Percentiles rank a stretch among this genome's conserved stretches.
Evolutionary conservation across 2,113 vertebrate species (phyloP).

Genomic region (Nicator chloris): DNA sequence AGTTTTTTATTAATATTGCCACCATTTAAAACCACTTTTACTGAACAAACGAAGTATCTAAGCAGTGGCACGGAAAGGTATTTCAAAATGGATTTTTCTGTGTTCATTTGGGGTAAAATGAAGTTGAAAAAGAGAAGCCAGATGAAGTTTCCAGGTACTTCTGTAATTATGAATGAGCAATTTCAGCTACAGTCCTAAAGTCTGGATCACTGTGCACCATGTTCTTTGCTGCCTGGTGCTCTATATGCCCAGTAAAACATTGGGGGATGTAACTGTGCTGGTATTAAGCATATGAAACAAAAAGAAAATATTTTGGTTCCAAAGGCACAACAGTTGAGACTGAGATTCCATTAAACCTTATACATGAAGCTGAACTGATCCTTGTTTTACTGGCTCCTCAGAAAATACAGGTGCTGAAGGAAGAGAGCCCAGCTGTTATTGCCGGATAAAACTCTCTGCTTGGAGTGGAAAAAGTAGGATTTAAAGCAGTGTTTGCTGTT

Average conservation of each 20-base stretch:
- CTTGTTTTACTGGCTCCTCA: conserved; percentile 8
- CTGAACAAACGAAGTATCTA: neutral
- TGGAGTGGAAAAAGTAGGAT: neutral
- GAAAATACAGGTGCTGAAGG: conserved; percentile 32
- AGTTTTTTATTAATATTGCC: neutral
- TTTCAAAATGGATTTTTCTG: neutral
- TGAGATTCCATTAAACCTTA: neutral
- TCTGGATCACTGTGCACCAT: neutral
- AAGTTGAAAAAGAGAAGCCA: neutral
- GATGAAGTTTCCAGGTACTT: neutral
- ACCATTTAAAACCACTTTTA: neutral
- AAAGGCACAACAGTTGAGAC: neutral
- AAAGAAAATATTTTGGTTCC: neutral
- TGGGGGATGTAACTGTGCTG: neutral
- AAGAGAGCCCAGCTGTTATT: neutral
- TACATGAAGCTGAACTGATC: neutral
- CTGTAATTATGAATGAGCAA: neutral
- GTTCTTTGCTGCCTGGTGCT: neutral
- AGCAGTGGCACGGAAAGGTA: neutral
- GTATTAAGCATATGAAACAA: neutral
- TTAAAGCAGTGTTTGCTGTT: neutral
- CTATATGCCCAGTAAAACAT: neutral
- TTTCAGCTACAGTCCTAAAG: neutral
- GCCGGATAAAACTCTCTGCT: neutral
- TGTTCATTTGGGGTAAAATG: neutral